Evolutionary conservation across 1,140 invertebrate species (phyloP).

Genomic region (Hesperophylax magnus): DNA sequence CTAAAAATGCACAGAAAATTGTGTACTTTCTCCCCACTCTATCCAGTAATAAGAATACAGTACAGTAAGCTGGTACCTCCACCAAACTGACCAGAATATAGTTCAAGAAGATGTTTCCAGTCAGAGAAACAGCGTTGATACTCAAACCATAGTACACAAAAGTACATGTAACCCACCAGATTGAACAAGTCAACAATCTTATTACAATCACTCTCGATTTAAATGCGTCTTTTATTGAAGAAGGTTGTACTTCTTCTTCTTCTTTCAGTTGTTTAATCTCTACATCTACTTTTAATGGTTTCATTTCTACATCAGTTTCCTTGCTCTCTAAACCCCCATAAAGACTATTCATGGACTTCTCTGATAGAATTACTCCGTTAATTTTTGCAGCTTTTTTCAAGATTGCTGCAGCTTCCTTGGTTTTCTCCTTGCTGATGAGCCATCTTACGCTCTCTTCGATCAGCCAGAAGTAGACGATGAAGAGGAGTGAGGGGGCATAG

Average conservation of each 20-base stretch:
- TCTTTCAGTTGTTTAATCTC: too few species aligned
- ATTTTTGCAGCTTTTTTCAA: slow-evolving; percentile 76
- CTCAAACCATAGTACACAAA: slow-evolving; percentile 89
- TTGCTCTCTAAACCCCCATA: slow-evolving; percentile 58
- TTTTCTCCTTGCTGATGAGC: slow-evolving; percentile 80
- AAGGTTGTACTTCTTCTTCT: slow-evolving; percentile 49
- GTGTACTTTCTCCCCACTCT: slow-evolving; percentile 74
- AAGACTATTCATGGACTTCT: slow-evolving; percentile 70
- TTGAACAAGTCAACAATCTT: slow-evolving; percentile 77
- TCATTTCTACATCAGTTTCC: slow-evolving; percentile 50
- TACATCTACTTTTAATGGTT: slow-evolving; percentile 56
- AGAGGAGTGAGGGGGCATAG: slow-evolving; percentile 78
- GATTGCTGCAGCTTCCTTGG: slow-evolving; percentile 74
- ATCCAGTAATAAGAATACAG: slow-evolving; percentile 77
- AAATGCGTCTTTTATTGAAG: slow-evolving; percentile 70
- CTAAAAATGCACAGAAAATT: slow-evolving; percentile 63
- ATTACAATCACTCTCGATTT: slow-evolving; percentile 75
- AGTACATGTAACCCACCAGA: slow-evolving; percentile 81
- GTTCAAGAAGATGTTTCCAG: slow-evolving; percentile 78
- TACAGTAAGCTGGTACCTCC: slow-evolving; percentile 81
- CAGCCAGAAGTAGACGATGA: slow-evolving; percentile 76
- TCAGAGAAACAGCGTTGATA: slow-evolving; percentile 83
- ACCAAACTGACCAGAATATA: slow-evolving; percentile 79
- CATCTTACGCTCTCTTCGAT: slow-evolving; percentile 82
- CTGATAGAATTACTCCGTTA: slow-evolving; percentile 76